Conservation (phyloP, 2,797 vertebrate genomes). For the Pristis pectinata region DNA sequence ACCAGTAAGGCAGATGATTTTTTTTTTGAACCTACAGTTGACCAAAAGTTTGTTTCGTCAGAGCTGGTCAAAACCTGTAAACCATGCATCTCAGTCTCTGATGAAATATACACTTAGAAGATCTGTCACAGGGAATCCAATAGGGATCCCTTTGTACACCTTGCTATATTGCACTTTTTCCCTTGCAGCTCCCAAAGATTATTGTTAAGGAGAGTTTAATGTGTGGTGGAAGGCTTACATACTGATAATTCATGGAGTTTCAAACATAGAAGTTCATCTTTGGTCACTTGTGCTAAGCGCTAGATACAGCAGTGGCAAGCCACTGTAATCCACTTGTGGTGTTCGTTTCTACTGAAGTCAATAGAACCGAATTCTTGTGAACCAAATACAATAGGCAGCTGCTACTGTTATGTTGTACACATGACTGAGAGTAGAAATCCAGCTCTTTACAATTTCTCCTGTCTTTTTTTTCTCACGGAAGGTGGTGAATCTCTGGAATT, state of each 20-base stretch:
- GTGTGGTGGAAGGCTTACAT: neutral
- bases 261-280: neutral
- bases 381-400: too few species aligned
- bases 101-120: neutral
- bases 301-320: too few species aligned
- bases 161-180: slow-evolving; percentile 9
- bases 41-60: neutral
- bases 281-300: too few species aligned
- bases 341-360: too few species aligned
- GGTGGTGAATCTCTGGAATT: too few species aligned
- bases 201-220: neutral
- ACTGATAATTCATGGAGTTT: neutral
- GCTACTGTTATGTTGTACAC: too few species aligned
- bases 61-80: neutral
- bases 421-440: too few species aligned
- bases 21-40: neutral
- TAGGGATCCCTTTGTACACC: neutral
- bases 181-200: neutral
- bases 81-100: neutral
- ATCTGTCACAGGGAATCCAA: neutral
- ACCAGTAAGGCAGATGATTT: neutral
- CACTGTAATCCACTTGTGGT: too few species aligned
- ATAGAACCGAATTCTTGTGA: too few species aligned
- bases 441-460: neutral
- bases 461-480: neutral